Evolutionary conservation across 2,797 vertebrate species (phyloP), one percentile per base, ranked within the genome.

Genomic region (Peromyscus eremicus): DNA sequence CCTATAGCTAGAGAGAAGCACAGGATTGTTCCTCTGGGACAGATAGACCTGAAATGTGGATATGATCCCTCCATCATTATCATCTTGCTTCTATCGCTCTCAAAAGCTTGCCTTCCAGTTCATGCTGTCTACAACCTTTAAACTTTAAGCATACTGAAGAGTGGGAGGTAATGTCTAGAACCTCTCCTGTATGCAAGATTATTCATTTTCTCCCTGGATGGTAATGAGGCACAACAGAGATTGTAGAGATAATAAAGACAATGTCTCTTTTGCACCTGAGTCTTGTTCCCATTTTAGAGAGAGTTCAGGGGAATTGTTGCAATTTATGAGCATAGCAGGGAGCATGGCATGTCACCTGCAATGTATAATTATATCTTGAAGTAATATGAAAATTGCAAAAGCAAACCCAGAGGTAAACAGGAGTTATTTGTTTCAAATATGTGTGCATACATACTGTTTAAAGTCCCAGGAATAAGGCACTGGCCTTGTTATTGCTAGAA

Each of bases 311-410:
- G 77, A 87, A 77, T 32, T 17, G 1, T 21, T 55, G 25, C 55
- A 32, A 43, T 16, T 90, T 73, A 17, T 62, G 86, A 81, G 21
- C 27, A 49, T 32, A 55, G 52, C 60, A 87, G 32, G 84, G 34
- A 94, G 73, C 40, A 16, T 34, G 43, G 29, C 19, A 17, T 80
- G 37, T 93, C 64, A 71, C 14, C 2, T 43, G 73, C 27, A 34
- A 17, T 84, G 5, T 29, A 52, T 57, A 87, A n/a, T 89, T 93
- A 80, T 75, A 5, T 87, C 43, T 85, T n/a, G 66, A 87, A 92
- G n/a, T 92, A 62, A 40, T 55, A 68, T 23, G 89, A 91, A 81
- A 73, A 89, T 49, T 64, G 46, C 73, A n/a, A 95, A 92, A 91
- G 25, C 13, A 85, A 79, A 49, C 19, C 34, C 57, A 66, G 29